These are phyloP conservation scores for Lasioglossum lativentre DNA, from an alignment of 2,888 invertebrate species.

Conservation along the genomic window DNA sequence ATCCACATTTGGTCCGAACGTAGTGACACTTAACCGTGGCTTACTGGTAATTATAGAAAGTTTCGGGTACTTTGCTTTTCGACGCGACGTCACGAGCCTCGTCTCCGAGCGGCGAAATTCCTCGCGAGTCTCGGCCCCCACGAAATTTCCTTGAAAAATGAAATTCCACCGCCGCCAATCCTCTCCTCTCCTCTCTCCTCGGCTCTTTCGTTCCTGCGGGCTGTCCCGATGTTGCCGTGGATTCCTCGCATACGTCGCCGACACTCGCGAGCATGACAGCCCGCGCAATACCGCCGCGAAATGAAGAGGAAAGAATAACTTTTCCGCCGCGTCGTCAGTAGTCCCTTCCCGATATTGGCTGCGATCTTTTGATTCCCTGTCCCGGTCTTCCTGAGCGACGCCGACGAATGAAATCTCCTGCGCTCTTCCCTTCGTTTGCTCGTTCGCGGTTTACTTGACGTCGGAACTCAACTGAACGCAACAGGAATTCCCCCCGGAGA, in stretches of 20 bases:
- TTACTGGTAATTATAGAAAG: neutral
- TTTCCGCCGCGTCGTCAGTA: neutral
- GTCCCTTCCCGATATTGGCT: conserved; percentile 18
- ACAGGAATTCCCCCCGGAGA: neutral
- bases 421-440: neutral
- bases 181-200: neutral
- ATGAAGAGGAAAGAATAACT: conserved; percentile 40
- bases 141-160: conserved; percentile 68
- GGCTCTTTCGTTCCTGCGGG: neutral
- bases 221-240: conserved; percentile 21
- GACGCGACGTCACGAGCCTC: neutral
- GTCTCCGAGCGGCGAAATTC: neutral
- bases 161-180: conserved; percentile 60
- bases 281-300: conserved; percentile 31
- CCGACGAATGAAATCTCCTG: neutral
- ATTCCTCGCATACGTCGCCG: conserved; percentile 40
- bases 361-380: conserved; percentile 27
- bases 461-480: neutral
- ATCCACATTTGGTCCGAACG: too few relatives aligned
- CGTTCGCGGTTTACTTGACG: neutral
- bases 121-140: conserved; percentile 36
- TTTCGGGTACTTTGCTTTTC: neutral
- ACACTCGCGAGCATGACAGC: conserved; percentile 30
- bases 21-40: neutral
- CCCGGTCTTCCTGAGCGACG: neutral